Conservation (phyloP, 2,113 vertebrate genomes). For the Telmatochromis sp. region DNA sequence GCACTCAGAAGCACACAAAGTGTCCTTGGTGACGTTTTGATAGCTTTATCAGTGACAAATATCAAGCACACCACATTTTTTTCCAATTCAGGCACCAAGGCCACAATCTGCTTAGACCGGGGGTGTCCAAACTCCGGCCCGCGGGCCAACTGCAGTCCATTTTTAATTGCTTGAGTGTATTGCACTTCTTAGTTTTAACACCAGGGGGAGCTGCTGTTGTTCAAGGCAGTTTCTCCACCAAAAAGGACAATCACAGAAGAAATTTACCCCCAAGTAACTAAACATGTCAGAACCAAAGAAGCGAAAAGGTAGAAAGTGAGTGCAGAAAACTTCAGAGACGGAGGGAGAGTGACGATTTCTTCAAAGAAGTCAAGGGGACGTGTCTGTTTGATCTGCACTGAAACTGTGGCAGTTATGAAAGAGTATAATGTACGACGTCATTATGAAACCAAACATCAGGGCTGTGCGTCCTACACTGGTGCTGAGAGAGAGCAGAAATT, state of each 20-base stretch:
- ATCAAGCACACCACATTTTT: background rate
- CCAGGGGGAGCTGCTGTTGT: rapidly evolving
- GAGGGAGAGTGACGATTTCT: rapidly evolving
- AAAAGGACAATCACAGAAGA: background rate
- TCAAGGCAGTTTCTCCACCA: background rate
- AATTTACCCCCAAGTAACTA: background rate
- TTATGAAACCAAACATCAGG: background rate
- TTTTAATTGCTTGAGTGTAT: background rate
- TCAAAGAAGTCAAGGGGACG: rapidly evolving
- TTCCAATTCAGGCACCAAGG: background rate
- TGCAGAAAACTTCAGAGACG: rapidly evolving
- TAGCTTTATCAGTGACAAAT: background rate
- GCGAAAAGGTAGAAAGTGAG: rapidly evolving
- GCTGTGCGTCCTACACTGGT: rapidly evolving
- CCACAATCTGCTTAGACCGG: background rate
- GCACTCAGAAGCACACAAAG: background rate
- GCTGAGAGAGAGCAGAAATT: rapidly evolving
- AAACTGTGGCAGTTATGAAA: background rate
- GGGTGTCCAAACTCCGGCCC: background rate
- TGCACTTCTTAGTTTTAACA: background rate
- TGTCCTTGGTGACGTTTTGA: background rate
- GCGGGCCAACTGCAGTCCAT: no score
- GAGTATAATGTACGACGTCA: rapidly evolving
- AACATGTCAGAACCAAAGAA: rapidly evolving
- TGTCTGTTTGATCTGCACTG: background rate